A percentile compares a stretch with the other conserved stretches of the same genome.
Conservation (phyloP, 2,888 invertebrate species). For the Patella ulyssiponensis region DNA sequence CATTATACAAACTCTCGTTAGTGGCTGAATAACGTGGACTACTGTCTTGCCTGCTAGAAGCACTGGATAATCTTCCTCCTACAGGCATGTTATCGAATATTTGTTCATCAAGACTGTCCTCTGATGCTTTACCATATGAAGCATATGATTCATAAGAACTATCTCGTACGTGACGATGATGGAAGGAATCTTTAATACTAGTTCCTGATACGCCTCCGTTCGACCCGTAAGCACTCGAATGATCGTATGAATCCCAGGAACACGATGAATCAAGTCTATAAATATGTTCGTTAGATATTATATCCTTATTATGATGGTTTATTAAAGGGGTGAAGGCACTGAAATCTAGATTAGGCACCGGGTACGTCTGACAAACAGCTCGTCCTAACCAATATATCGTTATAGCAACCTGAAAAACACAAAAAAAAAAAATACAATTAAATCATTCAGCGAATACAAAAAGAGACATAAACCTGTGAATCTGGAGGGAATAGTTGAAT, state of each 20-base stretch:
- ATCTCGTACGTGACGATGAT: constrained; percentile 47
- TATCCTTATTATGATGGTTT: constrained; percentile 54
- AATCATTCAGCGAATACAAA: too few relatives aligned
- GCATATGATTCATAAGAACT: constrained; percentile 63
- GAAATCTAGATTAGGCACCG: constrained; percentile 67
- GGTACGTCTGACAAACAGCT: constrained; percentile 48
- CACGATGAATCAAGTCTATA: constrained; percentile 42
- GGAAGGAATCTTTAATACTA: constrained; percentile 26
- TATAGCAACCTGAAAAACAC: constrained; percentile 65
- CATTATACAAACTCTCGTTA: constrained; percentile 36
- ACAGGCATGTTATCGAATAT: constrained; percentile 54
- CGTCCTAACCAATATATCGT: constrained; percentile 69
- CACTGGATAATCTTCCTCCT: constrained; percentile 56
- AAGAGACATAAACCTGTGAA: too few relatives aligned
- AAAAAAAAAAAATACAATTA: not conserved
- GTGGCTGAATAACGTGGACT: constrained; percentile 15
- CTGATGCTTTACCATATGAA: constrained; percentile 58
- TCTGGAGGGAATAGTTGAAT: too few relatives aligned
- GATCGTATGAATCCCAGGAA: constrained; percentile 48
- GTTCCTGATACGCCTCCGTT: constrained; percentile 23
- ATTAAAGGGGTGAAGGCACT: constrained; percentile 67
- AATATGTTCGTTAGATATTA: constrained; percentile 49
- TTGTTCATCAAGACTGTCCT: constrained; percentile 54
- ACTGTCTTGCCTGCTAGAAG: constrained; percentile 19
- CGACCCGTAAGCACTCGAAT: constrained; percentile 52